These are phyloP conservation scores for Bombylius major DNA, from an alignment of 2,888 invertebrate species.

Conservation along the genomic window DNA sequence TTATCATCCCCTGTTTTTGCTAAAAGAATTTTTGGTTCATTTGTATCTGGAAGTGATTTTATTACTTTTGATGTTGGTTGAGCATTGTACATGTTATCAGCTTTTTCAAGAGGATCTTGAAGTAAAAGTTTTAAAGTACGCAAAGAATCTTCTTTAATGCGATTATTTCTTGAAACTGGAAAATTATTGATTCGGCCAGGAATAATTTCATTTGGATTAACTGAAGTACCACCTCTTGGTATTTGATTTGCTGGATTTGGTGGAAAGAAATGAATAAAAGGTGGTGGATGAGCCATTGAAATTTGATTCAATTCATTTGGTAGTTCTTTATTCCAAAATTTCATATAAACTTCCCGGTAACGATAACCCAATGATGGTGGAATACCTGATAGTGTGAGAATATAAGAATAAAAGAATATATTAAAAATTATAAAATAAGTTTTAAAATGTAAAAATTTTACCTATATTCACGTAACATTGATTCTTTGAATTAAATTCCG, in stretches of 20 bases:
- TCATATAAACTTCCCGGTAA: constrained; percentile 65
- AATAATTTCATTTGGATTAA: constrained; percentile 26
- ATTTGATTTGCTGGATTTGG: constrained; percentile 18
- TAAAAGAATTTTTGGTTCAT: background rate
- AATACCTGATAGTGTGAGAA: constrained; percentile 40
- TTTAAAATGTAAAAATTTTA: constrained; percentile 12
- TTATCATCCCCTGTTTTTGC: background rate
- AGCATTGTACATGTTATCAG: constrained; percentile 34
- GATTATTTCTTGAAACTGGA: constrained; percentile 25
- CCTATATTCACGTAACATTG: constrained; percentile 66
- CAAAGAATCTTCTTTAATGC: constrained; percentile 29
- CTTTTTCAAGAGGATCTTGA: constrained; percentile 25
- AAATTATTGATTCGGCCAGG: constrained; percentile 35
- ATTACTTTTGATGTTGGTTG: constrained; percentile 24
- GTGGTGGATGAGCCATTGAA: constrained; percentile 15
- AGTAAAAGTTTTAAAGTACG: constrained; percentile 29
- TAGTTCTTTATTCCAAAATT: constrained; percentile 73
- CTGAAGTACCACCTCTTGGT: constrained; percentile 23
- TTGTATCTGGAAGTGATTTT: background rate
- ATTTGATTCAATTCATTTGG: constrained; percentile 54
- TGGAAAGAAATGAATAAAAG: constrained; percentile 11
- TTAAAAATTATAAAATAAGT: background rate
- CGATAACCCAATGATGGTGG: constrained; percentile 60
- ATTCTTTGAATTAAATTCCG: constrained; percentile 59
- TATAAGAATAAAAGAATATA: background rate